Evolutionary conservation across 2,888 invertebrate genomes (phyloP), one percentile per base, ranked within the genome.

Genomic region (Acronicta aceris): DNA sequence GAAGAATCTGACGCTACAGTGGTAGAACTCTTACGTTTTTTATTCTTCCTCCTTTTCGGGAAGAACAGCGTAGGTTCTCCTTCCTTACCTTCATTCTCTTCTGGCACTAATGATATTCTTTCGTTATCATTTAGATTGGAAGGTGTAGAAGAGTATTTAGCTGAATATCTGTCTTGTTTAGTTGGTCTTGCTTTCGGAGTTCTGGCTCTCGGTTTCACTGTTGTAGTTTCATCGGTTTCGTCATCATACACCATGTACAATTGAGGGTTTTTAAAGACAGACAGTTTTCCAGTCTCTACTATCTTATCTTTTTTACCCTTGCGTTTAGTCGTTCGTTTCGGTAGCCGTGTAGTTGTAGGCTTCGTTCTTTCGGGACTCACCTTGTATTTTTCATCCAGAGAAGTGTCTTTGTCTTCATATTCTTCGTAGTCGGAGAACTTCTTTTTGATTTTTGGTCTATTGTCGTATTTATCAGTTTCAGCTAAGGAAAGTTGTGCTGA

Each of bases 31-130:
- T 84, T 90, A 27, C 76, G 75, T 27, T 81, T 83, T 60, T 83
- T 92, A 40, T 73, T 87, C 57, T 87, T 90, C 40, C 81, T 82
- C 57, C 81, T 85, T 65, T 88, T 89, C 0, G 93, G 91, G 71
- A 91, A 91, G 78, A 92, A 93, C 12, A 91, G 64, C 2, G 92
- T 87, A 0, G 93, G 93, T 67, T 92, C 91, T 43, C 86, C 88
- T 46, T 69, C 68, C 69, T 87, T 88, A 0, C 75, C 75, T 3
- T 85, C 81, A 12, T 62, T 65, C 0, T 84, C 83, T 38, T 82
- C 81, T 13, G 93, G 92, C 2, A 92, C 84, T 58, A 93, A 71
- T 0, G 92, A 92, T 81, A 92, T 91, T 49, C 90, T 84, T 1
- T 85, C 86, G 17, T 67, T 78, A 16, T 84, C 83, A 9, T 86